Evolutionary conservation across 2,797 vertebrate genomes (phyloP), one percentile per base, ranked within the genome.

Genomic region (Allobates femoralis): DNA sequence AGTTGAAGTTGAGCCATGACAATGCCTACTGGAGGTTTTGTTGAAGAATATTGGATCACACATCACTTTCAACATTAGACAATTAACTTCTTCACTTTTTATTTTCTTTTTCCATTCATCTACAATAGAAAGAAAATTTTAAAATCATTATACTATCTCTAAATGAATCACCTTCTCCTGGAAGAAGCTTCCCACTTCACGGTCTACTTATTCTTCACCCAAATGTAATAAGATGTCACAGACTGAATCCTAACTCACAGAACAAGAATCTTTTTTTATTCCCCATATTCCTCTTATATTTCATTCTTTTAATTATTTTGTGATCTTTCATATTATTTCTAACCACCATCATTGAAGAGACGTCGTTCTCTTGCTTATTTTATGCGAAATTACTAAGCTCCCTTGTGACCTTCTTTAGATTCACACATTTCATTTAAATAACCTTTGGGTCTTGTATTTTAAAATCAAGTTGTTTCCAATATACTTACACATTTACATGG

Each of bases 231-330:
- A 12, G 30, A 79, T 26, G 26, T 69, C 32, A 69, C 66, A 69
- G 32, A 10, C 66, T 69, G 32, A 69, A 37, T 69, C 18, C 66
- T 69, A 69, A 37, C 37, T 69, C 66, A 37, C 19, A 23, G 66
- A 21, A n/a, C 23, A 69, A 19, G 37, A 67, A 37, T 69, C 18
- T 7, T 69, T 37, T n/a, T 69, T 21, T 69, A 69, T 69, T 69
- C 66, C 32, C 64, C 16, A 19, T 34, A 67, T 67, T 67, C 64
- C 64, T 67, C 64, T 67, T 67, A 16, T 67, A 34, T 34, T 67
- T 19, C 16, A 67, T 5, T 19, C 64, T 69, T 69, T 69, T 34
- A 69, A 69, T 69, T 69, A 37, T 69, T 69, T 69, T 69, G 19
- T 21, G 32, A 69, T 23, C 7, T 69, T 69, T 69, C 66, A 37